These are phyloP conservation scores for Myotis findleyi DNA, from an alignment of 2,797 vertebrate species.

Conservation along the genomic window DNA sequence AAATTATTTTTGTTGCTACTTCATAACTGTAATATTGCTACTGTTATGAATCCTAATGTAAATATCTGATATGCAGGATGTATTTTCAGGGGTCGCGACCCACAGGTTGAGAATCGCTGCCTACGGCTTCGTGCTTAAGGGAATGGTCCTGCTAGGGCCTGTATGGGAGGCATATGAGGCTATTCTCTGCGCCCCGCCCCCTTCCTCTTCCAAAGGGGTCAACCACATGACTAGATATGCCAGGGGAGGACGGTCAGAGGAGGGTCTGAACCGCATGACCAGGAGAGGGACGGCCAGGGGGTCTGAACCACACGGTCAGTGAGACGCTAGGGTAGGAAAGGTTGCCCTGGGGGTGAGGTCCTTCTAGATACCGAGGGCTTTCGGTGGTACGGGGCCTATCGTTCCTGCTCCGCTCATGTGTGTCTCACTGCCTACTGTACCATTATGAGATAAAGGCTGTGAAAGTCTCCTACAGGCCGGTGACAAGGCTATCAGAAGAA, in stretches of 20 bases:
- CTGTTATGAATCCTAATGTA: too few species aligned
- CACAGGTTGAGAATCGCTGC: too few species aligned
- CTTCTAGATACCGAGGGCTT: not conserved
- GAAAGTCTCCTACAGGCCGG: not conserved
- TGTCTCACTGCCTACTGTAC: too few species aligned
- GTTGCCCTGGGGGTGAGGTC: not conserved
- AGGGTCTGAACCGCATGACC: not conserved
- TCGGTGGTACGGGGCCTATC: not conserved
- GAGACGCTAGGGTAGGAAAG: not conserved
- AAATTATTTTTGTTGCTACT: too few species aligned
- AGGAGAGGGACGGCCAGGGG: not conserved
- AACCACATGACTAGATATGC: not conserved
- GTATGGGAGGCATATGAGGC: not conserved
- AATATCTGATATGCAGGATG: too few species aligned
- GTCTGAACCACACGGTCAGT: not conserved
- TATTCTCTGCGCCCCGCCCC: not conserved
- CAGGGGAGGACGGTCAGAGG: not conserved
- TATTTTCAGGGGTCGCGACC: too few species aligned
- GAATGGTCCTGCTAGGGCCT: not conserved
- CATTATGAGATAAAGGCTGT: not conserved
- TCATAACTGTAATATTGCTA: too few species aligned
- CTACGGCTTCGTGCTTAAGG: not conserved
- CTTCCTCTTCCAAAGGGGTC: not conserved
- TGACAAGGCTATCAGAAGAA: not conserved
- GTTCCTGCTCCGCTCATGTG: not conserved